Conservation (phyloP, 1,140 invertebrate genomes). For the Chironomus tepperi region DNA sequence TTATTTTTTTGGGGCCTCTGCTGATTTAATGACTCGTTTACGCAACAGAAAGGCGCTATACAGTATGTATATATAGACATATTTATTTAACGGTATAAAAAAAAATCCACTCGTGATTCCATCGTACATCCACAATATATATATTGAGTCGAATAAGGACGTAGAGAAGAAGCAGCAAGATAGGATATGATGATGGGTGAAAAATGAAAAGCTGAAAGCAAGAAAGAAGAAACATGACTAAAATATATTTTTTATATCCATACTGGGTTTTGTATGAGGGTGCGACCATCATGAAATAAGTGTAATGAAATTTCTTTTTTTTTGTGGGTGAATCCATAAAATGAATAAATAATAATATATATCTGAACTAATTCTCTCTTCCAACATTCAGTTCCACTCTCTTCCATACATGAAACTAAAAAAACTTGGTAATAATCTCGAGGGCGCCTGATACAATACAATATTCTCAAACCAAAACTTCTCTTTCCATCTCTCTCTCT, state of each 20-base stretch:
- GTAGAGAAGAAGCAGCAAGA: no score
- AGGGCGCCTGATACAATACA: neutral
- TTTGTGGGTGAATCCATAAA: neutral
- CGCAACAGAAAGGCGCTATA: neutral
- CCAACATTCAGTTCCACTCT: neutral
- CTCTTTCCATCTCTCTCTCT: no score
- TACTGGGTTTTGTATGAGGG: neutral
- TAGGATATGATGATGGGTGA: no score
- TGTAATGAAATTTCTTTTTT: neutral
- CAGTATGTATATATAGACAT: neutral
- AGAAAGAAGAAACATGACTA: no score
- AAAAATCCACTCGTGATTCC: no score
- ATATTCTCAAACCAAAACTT: neutral
- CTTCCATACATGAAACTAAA: neutral
- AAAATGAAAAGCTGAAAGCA: no score
- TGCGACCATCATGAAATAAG: neutral
- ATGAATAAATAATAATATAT: neutral
- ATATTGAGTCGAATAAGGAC: no score
- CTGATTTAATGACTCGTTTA: constrained; percentile 1
- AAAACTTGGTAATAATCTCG: neutral
- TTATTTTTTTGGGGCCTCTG: neutral
- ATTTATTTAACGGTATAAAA: no score
- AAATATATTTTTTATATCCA: no score
- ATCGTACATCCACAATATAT: no score
- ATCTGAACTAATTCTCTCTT: neutral